Evolutionary conservation across 1,140 invertebrate species (phyloP).

Genomic region (Drosophila tristis): DNA sequence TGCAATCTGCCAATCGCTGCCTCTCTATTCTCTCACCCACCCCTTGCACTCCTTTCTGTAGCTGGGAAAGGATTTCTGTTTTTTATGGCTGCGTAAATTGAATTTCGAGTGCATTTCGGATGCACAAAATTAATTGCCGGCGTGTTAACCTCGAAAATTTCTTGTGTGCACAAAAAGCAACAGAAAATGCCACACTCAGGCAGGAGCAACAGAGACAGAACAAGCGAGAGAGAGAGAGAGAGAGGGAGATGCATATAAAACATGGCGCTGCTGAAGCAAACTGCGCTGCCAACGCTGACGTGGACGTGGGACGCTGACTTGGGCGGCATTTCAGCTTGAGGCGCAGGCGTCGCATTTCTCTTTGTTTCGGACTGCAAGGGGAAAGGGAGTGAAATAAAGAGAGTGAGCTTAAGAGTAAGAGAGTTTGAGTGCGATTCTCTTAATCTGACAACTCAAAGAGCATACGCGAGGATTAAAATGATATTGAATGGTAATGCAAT

Average conservation of each 20-base stretch:
- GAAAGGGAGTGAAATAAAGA: neutral
- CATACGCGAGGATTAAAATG: conserved; percentile 21
- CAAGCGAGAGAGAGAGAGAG: neutral
- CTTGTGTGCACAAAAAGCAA: conserved; percentile 32
- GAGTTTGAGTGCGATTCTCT: conserved; percentile 17
- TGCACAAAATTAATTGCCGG: conserved; percentile 71
- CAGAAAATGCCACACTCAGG: conserved; percentile 18
- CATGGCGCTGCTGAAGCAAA: conserved; percentile 25
- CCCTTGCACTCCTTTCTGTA: neutral
- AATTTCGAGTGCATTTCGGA: conserved; percentile 57
- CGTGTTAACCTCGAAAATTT: conserved; percentile 69
- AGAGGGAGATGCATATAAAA: conserved; percentile 7
- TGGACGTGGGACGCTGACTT: conserved; percentile 12
- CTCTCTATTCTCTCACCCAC: neutral
- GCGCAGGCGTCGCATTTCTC: conserved; percentile 39
- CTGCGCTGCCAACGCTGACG: conserved; percentile 6
- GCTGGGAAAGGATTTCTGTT: conserved; percentile 22
- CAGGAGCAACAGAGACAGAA: neutral
- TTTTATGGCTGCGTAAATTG: conserved; percentile 71
- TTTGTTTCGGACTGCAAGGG: neutral
- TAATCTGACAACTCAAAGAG: conserved; percentile 11
- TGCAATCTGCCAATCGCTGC: conserved; percentile 48
- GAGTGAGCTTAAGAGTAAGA: neutral
- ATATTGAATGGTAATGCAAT: conserved; percentile 58
- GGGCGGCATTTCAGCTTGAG: conserved; percentile 28